Evolutionary conservation across 2,797 vertebrate genomes (phyloP).

Genomic region (Eulemur albifrons): DNA sequence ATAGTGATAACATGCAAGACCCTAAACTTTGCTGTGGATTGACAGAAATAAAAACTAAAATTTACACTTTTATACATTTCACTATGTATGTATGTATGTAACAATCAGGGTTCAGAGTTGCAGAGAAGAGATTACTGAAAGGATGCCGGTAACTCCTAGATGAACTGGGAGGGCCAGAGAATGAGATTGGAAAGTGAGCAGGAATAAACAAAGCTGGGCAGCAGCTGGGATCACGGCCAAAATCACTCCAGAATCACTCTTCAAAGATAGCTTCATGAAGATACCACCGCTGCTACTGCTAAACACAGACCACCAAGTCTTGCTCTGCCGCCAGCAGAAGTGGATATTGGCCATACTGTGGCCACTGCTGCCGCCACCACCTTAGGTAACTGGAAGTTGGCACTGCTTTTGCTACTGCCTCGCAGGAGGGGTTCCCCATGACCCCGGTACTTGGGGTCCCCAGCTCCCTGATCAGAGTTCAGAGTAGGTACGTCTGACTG

Average conservation of each 20-base stretch:
- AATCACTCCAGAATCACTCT: background rate
- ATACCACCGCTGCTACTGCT: background rate
- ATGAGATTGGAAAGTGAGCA: background rate
- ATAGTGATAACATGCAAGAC: background rate
- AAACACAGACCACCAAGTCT: background rate
- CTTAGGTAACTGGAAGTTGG: background rate
- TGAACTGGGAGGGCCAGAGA: background rate
- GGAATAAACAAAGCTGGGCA: background rate
- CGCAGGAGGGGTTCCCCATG: background rate
- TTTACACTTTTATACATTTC: background rate
- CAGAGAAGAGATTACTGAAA: background rate
- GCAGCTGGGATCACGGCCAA: background rate
- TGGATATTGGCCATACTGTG: rapidly evolving
- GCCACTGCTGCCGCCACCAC: rapidly evolving
- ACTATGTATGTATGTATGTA: background rate
- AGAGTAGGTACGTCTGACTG: background rate
- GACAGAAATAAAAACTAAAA: background rate
- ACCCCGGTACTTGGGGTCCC: background rate
- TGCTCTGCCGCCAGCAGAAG: background rate
- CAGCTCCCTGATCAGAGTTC: background rate
- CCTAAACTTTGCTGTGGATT: background rate
- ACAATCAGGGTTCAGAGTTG: background rate
- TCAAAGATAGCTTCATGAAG: background rate
- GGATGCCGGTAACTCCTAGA: background rate
- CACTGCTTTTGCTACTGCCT: too few relatives aligned